Percentiles rank a stretch among this genome's conserved stretches.
Conservation (phyloP, 2,113 vertebrate species). For the Sprattus sprattus region DNA sequence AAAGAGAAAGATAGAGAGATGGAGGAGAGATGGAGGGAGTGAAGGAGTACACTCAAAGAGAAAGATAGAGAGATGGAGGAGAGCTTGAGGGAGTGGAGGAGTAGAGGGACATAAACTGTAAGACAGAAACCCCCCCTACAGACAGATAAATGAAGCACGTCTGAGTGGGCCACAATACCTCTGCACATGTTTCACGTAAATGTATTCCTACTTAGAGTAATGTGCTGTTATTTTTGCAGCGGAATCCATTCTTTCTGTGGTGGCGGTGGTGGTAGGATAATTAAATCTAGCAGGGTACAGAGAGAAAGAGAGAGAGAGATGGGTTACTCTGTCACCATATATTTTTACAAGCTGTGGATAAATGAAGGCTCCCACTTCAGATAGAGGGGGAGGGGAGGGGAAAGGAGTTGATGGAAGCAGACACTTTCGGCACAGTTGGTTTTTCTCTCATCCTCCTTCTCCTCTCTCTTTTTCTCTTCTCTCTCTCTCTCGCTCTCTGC, state of each 20-base stretch:
- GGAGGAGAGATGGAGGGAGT: too few species aligned
- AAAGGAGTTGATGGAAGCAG: constrained; percentile 27
- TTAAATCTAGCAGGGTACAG: constrained; percentile 8
- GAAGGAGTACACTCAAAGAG: not conserved
- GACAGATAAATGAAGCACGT: not conserved
- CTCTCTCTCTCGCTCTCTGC: too few species aligned
- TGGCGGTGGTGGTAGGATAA: not conserved
- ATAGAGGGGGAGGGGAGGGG: not conserved
- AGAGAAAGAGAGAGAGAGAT: not conserved
- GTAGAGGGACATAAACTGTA: not conserved
- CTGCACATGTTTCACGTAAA: not conserved
- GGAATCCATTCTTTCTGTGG: not conserved
- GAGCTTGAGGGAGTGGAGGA: too few species aligned
- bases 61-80: not conserved
- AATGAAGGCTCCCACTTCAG: constrained; percentile 29
- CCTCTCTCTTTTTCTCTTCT: not conserved
- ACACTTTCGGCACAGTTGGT: constrained; percentile 30
- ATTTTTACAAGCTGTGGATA: constrained; percentile 18
- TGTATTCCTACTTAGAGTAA: not conserved
- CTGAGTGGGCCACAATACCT: not conserved
- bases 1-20: not conserved
- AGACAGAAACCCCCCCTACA: not conserved
- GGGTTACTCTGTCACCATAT: not conserved
- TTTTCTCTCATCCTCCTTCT: not conserved
- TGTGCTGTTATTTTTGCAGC: not conserved